Evolutionary conservation across 2,113 vertebrate genomes (phyloP).

Genomic region (Circaetus gallicus): DNA sequence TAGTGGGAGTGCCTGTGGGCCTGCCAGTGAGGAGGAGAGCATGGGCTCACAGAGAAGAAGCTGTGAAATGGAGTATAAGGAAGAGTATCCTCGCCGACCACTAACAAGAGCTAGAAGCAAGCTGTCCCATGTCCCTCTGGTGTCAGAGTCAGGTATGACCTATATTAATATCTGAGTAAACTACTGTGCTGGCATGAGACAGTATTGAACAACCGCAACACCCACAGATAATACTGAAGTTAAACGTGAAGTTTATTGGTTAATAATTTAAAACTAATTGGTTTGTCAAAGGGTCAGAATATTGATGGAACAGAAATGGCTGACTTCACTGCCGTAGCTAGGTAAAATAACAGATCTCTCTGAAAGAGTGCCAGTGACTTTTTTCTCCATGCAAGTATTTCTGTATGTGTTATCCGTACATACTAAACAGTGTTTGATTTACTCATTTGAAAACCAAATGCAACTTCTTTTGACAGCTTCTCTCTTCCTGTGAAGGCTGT

Average conservation of each 20-base stretch:
- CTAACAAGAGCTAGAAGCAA: conserved; percentile 90
- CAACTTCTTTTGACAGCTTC: background rate
- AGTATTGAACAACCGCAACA: background rate
- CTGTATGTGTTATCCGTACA: background rate
- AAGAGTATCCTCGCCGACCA: conserved; percentile 85
- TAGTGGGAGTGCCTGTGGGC: conserved; percentile 67
- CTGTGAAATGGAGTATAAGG: conserved; percentile 63
- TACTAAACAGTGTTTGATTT: background rate
- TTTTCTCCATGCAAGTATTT: background rate
- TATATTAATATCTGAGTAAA: background rate
- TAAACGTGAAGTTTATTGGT: background rate
- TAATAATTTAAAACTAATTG: background rate
- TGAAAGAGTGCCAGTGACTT: background rate
- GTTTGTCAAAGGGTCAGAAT: background rate
- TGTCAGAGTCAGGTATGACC: conserved; percentile 88
- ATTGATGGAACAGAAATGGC: background rate
- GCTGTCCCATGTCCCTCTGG: conserved; percentile 83
- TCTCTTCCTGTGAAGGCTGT: conserved; percentile 18
- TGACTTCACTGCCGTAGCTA: background rate
- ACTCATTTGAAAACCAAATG: background rate
- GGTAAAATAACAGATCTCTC: background rate
- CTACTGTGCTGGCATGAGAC: background rate
- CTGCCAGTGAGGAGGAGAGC: conserved; percentile 64
- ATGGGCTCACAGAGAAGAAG: conserved; percentile 47
- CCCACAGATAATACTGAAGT: background rate